Evolutionary conservation across 2,888 invertebrate genomes (phyloP), one percentile per base, ranked within the genome.

Genomic region (Linyphia triangularis): DNA sequence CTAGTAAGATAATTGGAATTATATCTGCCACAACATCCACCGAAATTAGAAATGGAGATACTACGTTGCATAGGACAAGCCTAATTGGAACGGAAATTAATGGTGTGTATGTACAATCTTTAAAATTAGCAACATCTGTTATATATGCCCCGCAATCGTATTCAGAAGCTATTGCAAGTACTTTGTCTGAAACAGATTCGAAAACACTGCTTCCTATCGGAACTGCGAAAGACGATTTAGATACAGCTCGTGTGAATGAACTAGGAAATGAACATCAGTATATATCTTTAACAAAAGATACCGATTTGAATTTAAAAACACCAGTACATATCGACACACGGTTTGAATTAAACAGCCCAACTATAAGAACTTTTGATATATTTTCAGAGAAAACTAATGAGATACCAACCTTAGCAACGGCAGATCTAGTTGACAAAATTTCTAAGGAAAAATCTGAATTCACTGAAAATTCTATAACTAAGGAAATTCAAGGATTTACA

Each of bases 1-100:
- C 59, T 13, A 63, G 30, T 69, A 69, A 26, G 22, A 43, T 43
- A 43, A 22, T 69, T 2, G 90, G 90, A 13, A 30, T 89, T 24
- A 86, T 90, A 40, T 86, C 90, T 19, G 70, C 90, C 0, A 77
- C 84, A 5, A 88, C 72, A 65, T 90, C 90, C 2, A 90, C 90
- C 22, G 89, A 90, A 83, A 63, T 88, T 4, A 82, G 81, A 13
- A 67, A 90, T 65, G 75, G 89, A 2, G 81, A 67, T 13, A 77
- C 81, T 22, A 90, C 89, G 22, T 19, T 90, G 6, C 81, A 90
- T 43, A 85, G 82, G 16, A 90, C 88, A 2, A 89, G 90, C 30
- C 70, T 85, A 10, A 89, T 90, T 75, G 89, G 85, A 67, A 90
- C 89, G 22, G 77, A 90, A 65, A 84, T 90, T 30, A 82, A 90